These are phyloP conservation scores for Molanna angustata DNA, from an alignment of 2,888 invertebrate species.

Conservation along the genomic window DNA sequence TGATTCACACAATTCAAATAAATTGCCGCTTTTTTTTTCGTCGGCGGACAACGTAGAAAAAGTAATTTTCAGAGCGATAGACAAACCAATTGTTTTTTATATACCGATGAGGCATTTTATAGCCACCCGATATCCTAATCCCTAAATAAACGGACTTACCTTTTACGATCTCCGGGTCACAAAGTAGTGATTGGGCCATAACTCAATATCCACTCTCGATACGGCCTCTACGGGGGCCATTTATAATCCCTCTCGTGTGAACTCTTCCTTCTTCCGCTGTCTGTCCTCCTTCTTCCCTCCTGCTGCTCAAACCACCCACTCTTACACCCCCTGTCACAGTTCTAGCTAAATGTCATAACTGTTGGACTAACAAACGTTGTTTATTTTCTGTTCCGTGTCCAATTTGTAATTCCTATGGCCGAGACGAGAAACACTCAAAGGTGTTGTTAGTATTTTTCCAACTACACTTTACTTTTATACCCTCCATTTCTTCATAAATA, in stretches of 20 bases:
- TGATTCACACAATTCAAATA: too few species aligned
- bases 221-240: not conserved
- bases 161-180: slow-evolving; percentile 10
- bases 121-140: slow-evolving; percentile 3
- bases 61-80: not conserved
- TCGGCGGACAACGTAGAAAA: not conserved
- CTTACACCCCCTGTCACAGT: too few species aligned
- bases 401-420: too few species aligned
- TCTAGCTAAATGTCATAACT: too few species aligned
- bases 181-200: slow-evolving; percentile 6
- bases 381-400: too few species aligned
- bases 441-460: slow-evolving; percentile 1
- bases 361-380: too few species aligned
- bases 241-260: too few species aligned
- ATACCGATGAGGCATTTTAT: slow-evolving; percentile 1
- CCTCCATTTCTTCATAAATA: too few species aligned
- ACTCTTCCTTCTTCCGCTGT: not conserved
- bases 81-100: not conserved
- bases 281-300: not conserved
- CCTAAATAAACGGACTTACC: slow-evolving; percentile 10
- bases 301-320: too few species aligned
- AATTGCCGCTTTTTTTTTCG: too few species aligned
- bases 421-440: not conserved
- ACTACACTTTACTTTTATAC: too few species aligned
- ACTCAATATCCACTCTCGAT: slow-evolving; percentile 4